Percentiles rank a stretch among this genome's conserved stretches.
Conservation (phyloP, 92 coral and sea anemone genomes). For the Porites lobata region DNA sequence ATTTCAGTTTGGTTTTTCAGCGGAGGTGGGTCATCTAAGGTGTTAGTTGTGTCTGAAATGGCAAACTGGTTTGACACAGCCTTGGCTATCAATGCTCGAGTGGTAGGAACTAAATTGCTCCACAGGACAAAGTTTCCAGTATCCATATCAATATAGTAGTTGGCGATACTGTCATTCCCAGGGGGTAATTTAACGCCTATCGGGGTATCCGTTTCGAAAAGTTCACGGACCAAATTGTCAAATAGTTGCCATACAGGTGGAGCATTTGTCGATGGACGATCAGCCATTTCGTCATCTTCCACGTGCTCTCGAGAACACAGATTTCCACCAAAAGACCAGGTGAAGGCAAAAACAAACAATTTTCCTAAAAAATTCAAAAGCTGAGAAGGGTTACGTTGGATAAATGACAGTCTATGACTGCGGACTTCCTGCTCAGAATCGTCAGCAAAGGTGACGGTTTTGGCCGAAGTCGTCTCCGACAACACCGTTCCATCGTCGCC, state of each 20-base stretch:
- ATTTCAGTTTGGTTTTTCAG: slow-evolving; percentile 64
- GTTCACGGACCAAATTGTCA: slow-evolving; percentile 81
- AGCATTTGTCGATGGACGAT: slow-evolving; percentile 1
- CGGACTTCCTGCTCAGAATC: slow-evolving; percentile 57
- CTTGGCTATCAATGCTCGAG: slow-evolving; percentile 91
- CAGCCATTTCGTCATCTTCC: slow-evolving; percentile 69
- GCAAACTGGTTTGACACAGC: slow-evolving; percentile 89
- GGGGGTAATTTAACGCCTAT: slow-evolving; percentile 75
- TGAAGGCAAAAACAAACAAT: slow-evolving; percentile 90
- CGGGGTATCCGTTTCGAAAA: slow-evolving; percentile 70
- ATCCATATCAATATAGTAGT: slow-evolving; percentile 91
- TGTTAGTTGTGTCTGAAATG: slow-evolving; percentile 73
- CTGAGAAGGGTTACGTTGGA: slow-evolving; percentile 78
- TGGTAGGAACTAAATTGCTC: slow-evolving; percentile 86
- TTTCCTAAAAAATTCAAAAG: slow-evolving; percentile 76
- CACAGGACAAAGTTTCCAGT: slow-evolving; percentile 89
- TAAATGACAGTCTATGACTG: slow-evolving; percentile 56
- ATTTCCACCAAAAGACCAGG: slow-evolving; percentile 96
- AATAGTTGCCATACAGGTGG: slow-evolving; percentile 66
- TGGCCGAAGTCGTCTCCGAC: slow-evolving; percentile 62
- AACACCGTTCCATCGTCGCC: slow-evolving; percentile 50
- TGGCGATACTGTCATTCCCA: slow-evolving; percentile 82
- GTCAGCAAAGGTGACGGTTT: slow-evolving; percentile 79
- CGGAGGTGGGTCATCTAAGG: slow-evolving; percentile 76
- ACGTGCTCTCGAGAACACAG: slow-evolving; percentile 59